These are phyloP conservation scores for Emys orbicularis DNA, from an alignment of 2,797 vertebrate genomes.

Conservation along the genomic window DNA sequence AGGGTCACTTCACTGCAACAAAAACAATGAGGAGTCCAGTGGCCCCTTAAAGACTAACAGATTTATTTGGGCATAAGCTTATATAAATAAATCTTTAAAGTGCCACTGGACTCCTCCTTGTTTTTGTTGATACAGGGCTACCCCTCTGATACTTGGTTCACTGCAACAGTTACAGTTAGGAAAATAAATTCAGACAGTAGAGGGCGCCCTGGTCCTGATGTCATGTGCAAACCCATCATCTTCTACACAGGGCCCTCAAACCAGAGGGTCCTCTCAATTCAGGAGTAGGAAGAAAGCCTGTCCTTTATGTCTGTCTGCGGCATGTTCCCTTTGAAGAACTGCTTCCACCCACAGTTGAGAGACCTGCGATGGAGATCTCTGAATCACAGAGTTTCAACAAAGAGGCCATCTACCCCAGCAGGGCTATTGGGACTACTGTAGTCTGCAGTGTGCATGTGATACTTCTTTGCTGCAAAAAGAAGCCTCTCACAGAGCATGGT, in stretches of 20 bases:
- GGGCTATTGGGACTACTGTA: background rate
- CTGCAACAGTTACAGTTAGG: background rate
- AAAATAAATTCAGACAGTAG: constrained; percentile 39
- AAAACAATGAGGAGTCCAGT: too few species aligned
- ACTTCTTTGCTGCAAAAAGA: background rate
- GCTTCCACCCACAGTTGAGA: background rate
- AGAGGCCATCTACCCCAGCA: background rate
- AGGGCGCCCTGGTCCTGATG: constrained; percentile 52
- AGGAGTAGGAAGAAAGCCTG: background rate
- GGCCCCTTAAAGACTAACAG: too few species aligned
- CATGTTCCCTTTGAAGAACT: background rate
- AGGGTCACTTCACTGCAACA: rapidly evolving
- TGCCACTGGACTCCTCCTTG: too few species aligned
- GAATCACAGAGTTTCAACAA: background rate
- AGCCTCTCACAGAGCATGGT: background rate
- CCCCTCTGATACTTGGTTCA: too few species aligned
- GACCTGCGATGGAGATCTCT: background rate
- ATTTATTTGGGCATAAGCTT: too few species aligned
- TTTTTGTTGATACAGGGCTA: too few species aligned
- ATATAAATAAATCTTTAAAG: too few species aligned
- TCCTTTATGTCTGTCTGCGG: background rate
- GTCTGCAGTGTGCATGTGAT: background rate
- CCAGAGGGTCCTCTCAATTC: background rate
- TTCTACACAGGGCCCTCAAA: background rate
- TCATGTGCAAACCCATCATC: background rate